These are phyloP conservation scores for Hecatera dysodea DNA, from an alignment of 2,888 invertebrate species.

Conservation along the genomic window DNA sequence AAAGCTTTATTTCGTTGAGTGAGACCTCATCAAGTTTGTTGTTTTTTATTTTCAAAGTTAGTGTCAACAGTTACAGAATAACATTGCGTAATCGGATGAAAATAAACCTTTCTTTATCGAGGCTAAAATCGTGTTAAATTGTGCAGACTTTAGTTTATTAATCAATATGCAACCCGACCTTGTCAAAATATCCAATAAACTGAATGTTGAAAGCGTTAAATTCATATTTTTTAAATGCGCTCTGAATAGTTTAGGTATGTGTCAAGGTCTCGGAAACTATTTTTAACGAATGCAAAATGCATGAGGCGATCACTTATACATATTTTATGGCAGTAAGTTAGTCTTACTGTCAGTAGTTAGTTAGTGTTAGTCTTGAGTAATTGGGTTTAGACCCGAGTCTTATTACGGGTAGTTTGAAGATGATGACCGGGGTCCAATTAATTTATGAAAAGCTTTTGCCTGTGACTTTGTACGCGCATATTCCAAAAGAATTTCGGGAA, in stretches of 20 bases:
- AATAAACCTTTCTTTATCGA: conserved; percentile 35
- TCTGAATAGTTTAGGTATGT: conserved; percentile 31
- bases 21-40: conserved; percentile 12
- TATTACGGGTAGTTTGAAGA: conserved; percentile 14
- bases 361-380: not conserved
- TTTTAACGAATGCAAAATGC: conserved; percentile 17
- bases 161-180: conserved; percentile 33
- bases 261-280: conserved; percentile 34
- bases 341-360: too few species aligned
- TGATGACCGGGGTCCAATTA: conserved; percentile 1
- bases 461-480: too few species aligned
- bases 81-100: conserved; percentile 24
- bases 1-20: not conserved
- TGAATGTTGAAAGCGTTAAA: conserved; percentile 42
- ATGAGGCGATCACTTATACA: conserved; percentile 11
- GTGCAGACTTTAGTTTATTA: conserved; percentile 27
- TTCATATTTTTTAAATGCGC: conserved; percentile 37
- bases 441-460: too few species aligned
- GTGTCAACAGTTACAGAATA: conserved; percentile 9
- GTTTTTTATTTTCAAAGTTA: conserved; percentile 22
- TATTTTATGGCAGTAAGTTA: not conserved
- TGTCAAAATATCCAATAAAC: conserved; percentile 39
- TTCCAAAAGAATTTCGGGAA: too few species aligned
- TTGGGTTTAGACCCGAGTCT: conserved; percentile 5
- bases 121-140: conserved; percentile 27